phyloP scores from a whole-genome alignment of 2,888 invertebrate species.

The Himalopsyche kuldschensis region DNA sequence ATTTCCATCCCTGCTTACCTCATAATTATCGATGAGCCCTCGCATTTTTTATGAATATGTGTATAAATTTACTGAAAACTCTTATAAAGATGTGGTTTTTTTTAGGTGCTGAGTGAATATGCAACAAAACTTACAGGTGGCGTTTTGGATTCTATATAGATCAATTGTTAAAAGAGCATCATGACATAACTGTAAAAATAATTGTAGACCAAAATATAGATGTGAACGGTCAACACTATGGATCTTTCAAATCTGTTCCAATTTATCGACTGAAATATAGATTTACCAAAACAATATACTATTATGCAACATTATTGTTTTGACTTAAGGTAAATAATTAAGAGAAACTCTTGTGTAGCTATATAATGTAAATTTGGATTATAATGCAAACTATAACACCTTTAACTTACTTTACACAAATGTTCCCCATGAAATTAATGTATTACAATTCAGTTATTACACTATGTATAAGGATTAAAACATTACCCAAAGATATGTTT shows the following conservation, averaged over 20 bases:
- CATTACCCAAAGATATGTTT: too few species aligned
- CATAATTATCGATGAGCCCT: too few species aligned
- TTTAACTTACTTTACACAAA: too few species aligned
- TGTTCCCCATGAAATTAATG: too few species aligned
- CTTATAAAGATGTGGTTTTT: constrained; percentile 39
- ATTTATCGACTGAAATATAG: not conserved
- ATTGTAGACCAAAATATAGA: not conserved
- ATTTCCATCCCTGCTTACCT: too few species aligned
- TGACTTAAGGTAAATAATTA: not conserved
- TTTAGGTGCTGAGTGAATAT: constrained; percentile 78
- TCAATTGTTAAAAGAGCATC: not conserved
- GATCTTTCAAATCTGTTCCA: not conserved
- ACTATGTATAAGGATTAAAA: too few species aligned
- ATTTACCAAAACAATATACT: not conserved
- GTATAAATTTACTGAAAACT: not conserved
- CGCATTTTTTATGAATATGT: too few species aligned
- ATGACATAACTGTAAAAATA: constrained; percentile 12
- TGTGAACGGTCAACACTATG: not conserved
- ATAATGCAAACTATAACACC: too few species aligned
- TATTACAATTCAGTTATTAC: too few species aligned
- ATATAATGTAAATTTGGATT: too few species aligned
- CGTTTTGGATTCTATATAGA: constrained; percentile 33
- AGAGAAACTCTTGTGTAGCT: not conserved
- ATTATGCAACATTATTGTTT: not conserved
- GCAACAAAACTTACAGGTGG: constrained; percentile 78